Base-by-base conservation (phyloP, 2,797 vertebrate species). In the Danio choprae region DNA sequence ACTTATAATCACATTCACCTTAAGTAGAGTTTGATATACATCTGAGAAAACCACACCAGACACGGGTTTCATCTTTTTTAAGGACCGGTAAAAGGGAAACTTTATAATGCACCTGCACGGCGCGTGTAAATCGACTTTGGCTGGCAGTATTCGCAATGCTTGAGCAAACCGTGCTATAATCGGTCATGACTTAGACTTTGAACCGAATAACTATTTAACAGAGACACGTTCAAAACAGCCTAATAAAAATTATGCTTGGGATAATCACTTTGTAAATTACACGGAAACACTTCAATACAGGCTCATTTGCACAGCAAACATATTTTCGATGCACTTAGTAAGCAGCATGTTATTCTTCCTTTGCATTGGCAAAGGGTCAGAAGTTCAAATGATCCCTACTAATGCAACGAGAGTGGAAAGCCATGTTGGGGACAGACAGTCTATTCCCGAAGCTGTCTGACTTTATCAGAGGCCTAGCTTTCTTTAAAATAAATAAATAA, bases 321-420 rank as follows among this genome's bases (percentile, higher is more conserved):
- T 38, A 7, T 48, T 40, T 77, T 38, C 36, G 46, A 63, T 41
- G 64, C 15, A 53, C 18, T 43, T 53, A 15, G 79, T 73, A 90
- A 90, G 22, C 87, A 89, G 89, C 91, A 88, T 80, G 91, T 88
- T 86, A 81, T 89, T 90, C 86, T 85, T 84, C 89, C 85, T 89
- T 82, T 88, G 88, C 87, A 87, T 92, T 94, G 93, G 90, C 87
- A 92, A 93, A 90, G 93, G 95, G 95, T 96, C 94, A 95, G 87
- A 93, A 95, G 95, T 95, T 96, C 94, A 96, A 87, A 90, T 71
- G 88, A 89, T 91, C 88, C 89, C 82, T 72, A 88, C 86, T 86
- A 89, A 86, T 87, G 88, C 86, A 84, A 89, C 80, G 64, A 86
- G 85, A 88, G 88, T 88, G 89, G 88, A 82, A 82, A 75, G 80